A percentile compares a stretch with the other conserved stretches of the same genome.
phyloP scores from a whole-genome alignment of 2,113 vertebrate genomes.

The Aptenodytes forsteri region DNA sequence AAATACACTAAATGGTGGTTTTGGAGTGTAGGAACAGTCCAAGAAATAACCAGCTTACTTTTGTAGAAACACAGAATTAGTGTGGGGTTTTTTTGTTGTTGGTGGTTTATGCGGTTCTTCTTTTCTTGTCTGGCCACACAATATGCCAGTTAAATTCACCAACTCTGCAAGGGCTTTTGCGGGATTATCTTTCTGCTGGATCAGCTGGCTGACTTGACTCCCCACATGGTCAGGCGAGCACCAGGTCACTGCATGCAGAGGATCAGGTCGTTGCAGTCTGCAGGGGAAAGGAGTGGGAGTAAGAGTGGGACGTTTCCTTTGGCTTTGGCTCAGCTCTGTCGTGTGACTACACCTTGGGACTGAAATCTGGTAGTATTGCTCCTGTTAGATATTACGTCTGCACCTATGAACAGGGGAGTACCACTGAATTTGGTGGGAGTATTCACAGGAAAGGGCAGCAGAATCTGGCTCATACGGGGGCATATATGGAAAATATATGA shows the following conservation, averaged over 20 bases:
- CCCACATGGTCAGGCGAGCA: background rate
- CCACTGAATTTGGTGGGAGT: background rate
- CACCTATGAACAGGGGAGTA: background rate
- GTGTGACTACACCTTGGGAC: background rate
- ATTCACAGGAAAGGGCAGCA: background rate
- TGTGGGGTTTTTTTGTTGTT: fast-evolving
- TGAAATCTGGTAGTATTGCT: background rate
- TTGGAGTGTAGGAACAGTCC: background rate
- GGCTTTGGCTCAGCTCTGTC: background rate
- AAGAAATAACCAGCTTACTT: background rate
- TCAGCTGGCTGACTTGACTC: background rate
- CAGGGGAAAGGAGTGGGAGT: background rate
- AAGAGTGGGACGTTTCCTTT: background rate
- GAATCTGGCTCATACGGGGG: background rate
- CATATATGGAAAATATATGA: background rate
- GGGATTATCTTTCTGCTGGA: background rate
- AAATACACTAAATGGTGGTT: background rate
- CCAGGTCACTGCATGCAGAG: background rate
- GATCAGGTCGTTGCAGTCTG: background rate
- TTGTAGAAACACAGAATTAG: background rate
- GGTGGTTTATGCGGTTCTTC: background rate
- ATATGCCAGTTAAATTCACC: background rate
- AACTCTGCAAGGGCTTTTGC: background rate
- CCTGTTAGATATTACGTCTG: background rate
- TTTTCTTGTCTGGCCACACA: background rate